These are phyloP conservation scores for Diadegma fenestrale DNA, from an alignment of 2,888 invertebrate genomes.

Conservation along the genomic window DNA sequence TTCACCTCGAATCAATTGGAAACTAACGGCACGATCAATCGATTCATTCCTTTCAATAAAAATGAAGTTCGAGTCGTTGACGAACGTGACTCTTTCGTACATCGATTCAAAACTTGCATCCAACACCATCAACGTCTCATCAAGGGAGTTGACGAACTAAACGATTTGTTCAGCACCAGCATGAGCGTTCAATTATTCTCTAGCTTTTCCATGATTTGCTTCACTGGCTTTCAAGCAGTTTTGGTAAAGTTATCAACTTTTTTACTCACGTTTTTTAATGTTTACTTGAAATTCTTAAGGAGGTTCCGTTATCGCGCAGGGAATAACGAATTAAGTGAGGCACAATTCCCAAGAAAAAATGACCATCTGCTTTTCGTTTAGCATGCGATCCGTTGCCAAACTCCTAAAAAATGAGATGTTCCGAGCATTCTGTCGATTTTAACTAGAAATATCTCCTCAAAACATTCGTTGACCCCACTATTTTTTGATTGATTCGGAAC, in stretches of 20 bases:
- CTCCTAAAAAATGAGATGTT: no score
- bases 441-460: no score
- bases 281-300: neutral
- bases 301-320: no score
- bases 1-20: neutral
- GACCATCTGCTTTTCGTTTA: no score
- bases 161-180: slow-evolving; percentile 74
- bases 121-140: slow-evolving; percentile 76
- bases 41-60: slow-evolving; percentile 59
- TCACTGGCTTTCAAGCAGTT: slow-evolving; percentile 80
- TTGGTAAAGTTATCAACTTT: slow-evolving; percentile 65
- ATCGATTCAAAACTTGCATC: slow-evolving; percentile 71
- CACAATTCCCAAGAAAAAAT: no score
- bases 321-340: no score
- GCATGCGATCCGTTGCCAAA: no score
- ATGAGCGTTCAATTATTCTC: slow-evolving; percentile 78
- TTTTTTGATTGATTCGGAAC: no score
- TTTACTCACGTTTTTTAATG: neutral
- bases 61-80: slow-evolving; percentile 46
- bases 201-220: slow-evolving; percentile 80
- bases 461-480: no score
- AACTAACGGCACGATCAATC: slow-evolving; percentile 7
- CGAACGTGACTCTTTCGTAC: slow-evolving; percentile 56
- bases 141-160: slow-evolving; percentile 72
- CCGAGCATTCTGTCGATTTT: no score